These are phyloP conservation scores for Philhelius pedissequus DNA, from an alignment of 2,888 invertebrate genomes.

Conservation along the genomic window DNA sequence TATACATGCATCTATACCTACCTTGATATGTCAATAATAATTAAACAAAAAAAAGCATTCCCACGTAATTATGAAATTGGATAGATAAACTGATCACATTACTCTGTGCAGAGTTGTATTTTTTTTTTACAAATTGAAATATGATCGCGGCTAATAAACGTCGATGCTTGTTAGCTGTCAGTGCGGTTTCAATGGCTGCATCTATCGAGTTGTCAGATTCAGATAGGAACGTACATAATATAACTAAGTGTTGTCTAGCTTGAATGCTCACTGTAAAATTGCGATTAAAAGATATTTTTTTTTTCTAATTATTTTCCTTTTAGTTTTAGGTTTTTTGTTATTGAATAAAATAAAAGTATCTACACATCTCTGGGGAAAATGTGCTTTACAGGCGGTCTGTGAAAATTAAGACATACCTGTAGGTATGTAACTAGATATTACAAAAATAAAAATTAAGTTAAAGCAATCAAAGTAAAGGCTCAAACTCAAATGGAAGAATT, in stretches of 20 bases:
- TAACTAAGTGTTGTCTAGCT: constrained; percentile 16
- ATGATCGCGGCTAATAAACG: constrained; percentile 45
- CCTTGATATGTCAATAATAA: constrained; percentile 43
- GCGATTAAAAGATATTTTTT: constrained; percentile 7
- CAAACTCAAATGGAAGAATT: neutral
- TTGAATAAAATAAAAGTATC: constrained; percentile 10
- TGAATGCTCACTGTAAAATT: constrained; percentile 8
- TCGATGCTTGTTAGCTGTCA: constrained; percentile 41
- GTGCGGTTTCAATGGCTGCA: constrained; percentile 42
- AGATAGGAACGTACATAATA: neutral
- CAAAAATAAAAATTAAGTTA: neutral
- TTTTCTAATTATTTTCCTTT: neutral
- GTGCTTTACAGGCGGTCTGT: neutral
- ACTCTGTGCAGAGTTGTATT: constrained; percentile 5
- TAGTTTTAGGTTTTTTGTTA: neutral
- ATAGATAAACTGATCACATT: constrained; percentile 31
- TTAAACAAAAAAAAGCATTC: neutral
- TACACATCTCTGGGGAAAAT: constrained; percentile 8
- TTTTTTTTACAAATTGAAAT: constrained; percentile 48
- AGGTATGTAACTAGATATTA: neutral
- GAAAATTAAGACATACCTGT: neutral
- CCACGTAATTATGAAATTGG: constrained; percentile 48
- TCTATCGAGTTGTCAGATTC: constrained; percentile 35
- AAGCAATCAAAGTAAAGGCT: neutral
- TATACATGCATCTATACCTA: neutral